Evolutionary conservation across 2,113 vertebrate species (phyloP).

Genomic region (Chamaea fasciata): DNA sequence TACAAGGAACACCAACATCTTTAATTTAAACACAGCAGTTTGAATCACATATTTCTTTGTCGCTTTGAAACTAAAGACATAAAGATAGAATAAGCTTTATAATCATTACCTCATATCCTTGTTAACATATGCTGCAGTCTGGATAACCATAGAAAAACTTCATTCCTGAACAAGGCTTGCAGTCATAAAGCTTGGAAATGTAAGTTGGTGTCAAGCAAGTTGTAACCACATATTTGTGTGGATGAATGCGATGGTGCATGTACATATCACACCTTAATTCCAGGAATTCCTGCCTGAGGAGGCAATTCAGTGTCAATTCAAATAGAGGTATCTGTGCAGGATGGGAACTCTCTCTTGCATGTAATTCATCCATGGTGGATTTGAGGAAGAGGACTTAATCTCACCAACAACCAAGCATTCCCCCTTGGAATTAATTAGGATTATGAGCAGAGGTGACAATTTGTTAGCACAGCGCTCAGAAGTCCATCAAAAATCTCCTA

Average conservation of each 20-base stretch:
- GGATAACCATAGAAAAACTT: background rate
- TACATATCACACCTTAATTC: background rate
- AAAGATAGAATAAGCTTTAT: background rate
- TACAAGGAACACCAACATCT: background rate
- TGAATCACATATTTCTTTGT: background rate
- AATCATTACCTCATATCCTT: background rate
- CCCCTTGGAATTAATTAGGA: background rate
- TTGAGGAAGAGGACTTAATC: background rate
- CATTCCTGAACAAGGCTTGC: background rate
- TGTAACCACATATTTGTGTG: background rate
- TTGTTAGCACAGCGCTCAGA: background rate
- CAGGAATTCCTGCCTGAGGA: background rate
- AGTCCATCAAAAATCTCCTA: background rate
- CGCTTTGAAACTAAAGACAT: background rate
- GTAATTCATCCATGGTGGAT: background rate
- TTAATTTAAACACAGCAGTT: background rate
- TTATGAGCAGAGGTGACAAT: background rate
- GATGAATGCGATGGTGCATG: background rate
- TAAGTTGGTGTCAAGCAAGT: background rate
- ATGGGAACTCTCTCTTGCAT: background rate
- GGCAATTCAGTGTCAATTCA: background rate
- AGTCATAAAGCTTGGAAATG: background rate
- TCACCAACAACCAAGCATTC: rapidly evolving
- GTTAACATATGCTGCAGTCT: background rate
- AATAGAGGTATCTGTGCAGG: background rate